Base-by-base conservation (phyloP, 2,888 invertebrate genomes). In the Dasypogon diadema region DNA sequence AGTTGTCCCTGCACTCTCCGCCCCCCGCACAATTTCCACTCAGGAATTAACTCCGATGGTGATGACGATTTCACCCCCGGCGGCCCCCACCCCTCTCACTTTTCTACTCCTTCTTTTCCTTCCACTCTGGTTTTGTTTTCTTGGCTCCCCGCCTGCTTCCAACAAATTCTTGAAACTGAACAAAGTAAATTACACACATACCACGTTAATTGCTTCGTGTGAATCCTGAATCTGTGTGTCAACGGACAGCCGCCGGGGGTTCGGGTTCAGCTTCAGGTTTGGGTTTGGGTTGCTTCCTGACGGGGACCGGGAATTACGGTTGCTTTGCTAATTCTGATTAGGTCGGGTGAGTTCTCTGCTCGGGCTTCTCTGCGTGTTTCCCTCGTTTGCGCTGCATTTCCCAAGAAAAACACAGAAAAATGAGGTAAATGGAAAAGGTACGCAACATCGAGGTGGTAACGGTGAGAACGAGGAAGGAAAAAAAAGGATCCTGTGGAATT, bases 241-340 rank as follows among this genome's bases (percentile, higher is more conserved):
- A 1, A 1, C 56, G 24, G 34, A 14, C 30, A 16, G 24, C n/a
- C n/a, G n/a, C n/a, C 8, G 30, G 30, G 8, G 4, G 3, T 8
- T 30, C 8, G 30, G 30, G 8, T 30, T 30, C 8, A n/a, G n/a
- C n/a, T n/a, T n/a, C n/a, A n/a, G n/a, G n/a, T 30, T 30, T 30
- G 3, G 30, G 8, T 3, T 30, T 30, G 30, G 30, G 30, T 5
- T 3, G 30, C 30, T 30, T n/a, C 12, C 42, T 42, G 12, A 42
- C 24, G 21, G 42, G 34, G 0, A 30, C n/a, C 63, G 22, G 63
- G 30, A 16, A 42, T 21, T 42, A 63, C 42, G 37, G 34, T 63
- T 63, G 37, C 37, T 42, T 63, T 63, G 37, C 63, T 63, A 63
- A 63, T 63, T 63, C 42, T 30, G 16, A 63, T 63, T 63, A 63